phyloP scores from a whole-genome alignment of 2,888 invertebrate genomes.

The Pilophorus perplexus region DNA sequence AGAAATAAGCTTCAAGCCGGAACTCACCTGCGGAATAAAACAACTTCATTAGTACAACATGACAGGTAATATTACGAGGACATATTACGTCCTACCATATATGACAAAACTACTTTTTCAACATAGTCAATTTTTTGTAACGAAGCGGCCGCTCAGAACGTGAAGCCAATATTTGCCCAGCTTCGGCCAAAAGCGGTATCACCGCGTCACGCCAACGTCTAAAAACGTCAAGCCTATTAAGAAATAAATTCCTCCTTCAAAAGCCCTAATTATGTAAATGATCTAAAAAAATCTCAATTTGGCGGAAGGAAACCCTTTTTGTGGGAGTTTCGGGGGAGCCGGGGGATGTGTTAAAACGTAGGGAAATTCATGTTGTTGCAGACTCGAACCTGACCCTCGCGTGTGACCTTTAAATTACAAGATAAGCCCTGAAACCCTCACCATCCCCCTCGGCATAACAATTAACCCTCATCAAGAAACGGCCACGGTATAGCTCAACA shows the following conservation, averaged over 20 bases:
- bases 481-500: conserved; percentile 29
- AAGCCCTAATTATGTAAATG: conserved; percentile 20
- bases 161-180: too few relatives aligned
- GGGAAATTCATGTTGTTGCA: conserved; percentile 37
- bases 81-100: too few relatives aligned
- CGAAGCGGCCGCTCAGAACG: too few relatives aligned
- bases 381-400: conserved; percentile 36
- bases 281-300: background rate
- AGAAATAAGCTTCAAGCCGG: too few relatives aligned
- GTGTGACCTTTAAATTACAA: conserved; percentile 37
- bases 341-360: conserved; percentile 34
- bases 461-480: conserved; percentile 36
- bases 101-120: too few relatives aligned
- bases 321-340: background rate
- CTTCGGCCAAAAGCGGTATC: too few relatives aligned
- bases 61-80: too few relatives aligned
- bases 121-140: too few relatives aligned
- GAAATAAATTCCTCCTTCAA: conserved; percentile 19
- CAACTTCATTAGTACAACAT: too few relatives aligned
- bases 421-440: too few relatives aligned
- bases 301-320: conserved; percentile 3
- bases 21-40: too few relatives aligned
- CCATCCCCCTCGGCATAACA: conserved; percentile 27
- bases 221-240: conserved; percentile 18
- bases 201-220: too few relatives aligned